Base-by-base conservation (phyloP, 2,888 invertebrate species). In the Nomada flava region DNA sequence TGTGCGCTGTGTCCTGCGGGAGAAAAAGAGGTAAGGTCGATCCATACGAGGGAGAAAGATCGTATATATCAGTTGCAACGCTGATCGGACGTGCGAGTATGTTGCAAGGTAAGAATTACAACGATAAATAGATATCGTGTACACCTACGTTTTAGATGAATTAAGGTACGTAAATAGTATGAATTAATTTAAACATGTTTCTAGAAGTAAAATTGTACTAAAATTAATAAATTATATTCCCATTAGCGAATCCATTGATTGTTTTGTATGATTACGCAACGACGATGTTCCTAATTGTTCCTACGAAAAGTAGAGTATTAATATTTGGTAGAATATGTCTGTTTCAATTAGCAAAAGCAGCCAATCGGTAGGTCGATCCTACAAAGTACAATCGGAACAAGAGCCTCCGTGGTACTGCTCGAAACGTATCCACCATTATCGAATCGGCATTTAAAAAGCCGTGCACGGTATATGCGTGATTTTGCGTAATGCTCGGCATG, bases 401-500 rank as follows among this genome's bases (percentile, higher is more conserved):
- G n/a, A 20, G 11, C 44, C 13, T 53, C 11, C 20, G n/a, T 60
- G 36, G 55, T 67, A 23, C 55, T 26, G 55, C 47, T 50, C 23
- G 52, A 59, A 70, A 76, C 52, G 64, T 26, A 18, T 50, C 57
- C 36, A 44, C 50, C 11, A 13, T 20, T 20, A 20, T 70, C 47
- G 62, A 53, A 67, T 75, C 62, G 69, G 52, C 64, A 68, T 64
- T 77, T 70, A 70, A 75, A 82, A 81, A 77, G 29, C 70, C 52
- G 42, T 15, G 20, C 26, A 76, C 63, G 64, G 36, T 36, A 36
- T 36, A 42, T 63, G 69, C 64, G 60, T 44, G 73, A 83, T 88
- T 88, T 84, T 79, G 82, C 81, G 83, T 80, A 88, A 80, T 76
- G 69, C 60, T 60, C 36, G 52, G 52, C 47, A 67, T 52, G 44